Percentiles rank a stretch among this genome's conserved stretches.
Evolutionary conservation across 2,113 vertebrate species (phyloP).

Genomic region (Corvus moneduloides): DNA sequence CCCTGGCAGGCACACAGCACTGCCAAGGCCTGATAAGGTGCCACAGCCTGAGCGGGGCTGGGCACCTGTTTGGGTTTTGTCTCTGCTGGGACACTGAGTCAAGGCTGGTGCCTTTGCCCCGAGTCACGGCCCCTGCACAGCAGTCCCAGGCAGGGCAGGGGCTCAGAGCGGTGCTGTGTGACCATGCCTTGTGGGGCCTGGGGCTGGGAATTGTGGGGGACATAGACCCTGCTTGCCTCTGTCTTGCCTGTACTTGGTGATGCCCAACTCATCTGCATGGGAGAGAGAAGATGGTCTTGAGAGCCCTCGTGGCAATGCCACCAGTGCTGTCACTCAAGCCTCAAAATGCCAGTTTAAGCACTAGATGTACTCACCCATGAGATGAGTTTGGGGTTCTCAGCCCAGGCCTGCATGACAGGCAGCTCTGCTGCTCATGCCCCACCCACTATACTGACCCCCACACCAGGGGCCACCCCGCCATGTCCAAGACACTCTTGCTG

Average conservation of each 20-base stretch:
- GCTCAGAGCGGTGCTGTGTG: accelerated
- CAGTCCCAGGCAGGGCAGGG: background rate
- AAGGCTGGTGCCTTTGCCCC: background rate
- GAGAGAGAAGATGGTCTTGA: background rate
- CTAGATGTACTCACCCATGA: background rate
- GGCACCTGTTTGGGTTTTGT: conserved; percentile 53
- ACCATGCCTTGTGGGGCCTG: accelerated
- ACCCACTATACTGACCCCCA: accelerated
- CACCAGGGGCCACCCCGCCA: background rate
- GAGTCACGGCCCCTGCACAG: background rate
- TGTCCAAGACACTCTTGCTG: background rate
- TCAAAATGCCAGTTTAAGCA: background rate
- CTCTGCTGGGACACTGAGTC: background rate
- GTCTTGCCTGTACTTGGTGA: background rate
- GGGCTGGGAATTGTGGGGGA: background rate
- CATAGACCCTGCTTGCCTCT: accelerated
- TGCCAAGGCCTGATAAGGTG: conserved; percentile 25
- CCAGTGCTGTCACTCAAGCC: background rate
- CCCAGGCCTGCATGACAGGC: background rate
- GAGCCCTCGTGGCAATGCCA: background rate
- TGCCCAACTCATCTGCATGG: background rate
- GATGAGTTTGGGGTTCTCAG: background rate
- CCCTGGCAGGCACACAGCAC: background rate
- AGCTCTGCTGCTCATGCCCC: background rate
- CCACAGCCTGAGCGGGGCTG: background rate